Conservation (phyloP, 2,888 invertebrate species). For the Mayetiola destructor region DNA sequence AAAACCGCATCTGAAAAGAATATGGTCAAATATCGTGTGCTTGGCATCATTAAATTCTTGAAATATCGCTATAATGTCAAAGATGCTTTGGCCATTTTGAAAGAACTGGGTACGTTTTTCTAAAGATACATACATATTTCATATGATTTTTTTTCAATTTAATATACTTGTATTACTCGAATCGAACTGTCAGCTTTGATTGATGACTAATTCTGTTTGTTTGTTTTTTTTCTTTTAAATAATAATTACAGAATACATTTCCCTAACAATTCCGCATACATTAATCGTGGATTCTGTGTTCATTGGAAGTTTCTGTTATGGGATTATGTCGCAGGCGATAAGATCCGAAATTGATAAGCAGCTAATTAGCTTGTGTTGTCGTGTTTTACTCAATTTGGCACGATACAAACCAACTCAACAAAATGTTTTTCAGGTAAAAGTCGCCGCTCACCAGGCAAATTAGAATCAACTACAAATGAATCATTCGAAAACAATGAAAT, state of each 20-base stretch:
- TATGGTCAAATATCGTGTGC: slow-evolving; percentile 28
- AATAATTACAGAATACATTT: slow-evolving; percentile 26
- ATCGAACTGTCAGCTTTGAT: slow-evolving; percentile 17
- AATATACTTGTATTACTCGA: not conserved
- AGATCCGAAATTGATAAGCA: slow-evolving; percentile 35
- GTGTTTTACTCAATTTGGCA: slow-evolving; percentile 50
- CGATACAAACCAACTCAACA: slow-evolving; percentile 46
- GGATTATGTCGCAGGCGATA: slow-evolving; percentile 35
- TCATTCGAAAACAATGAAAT: not conserved
- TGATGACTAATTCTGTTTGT: not conserved
- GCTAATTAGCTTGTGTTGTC: slow-evolving; percentile 32
- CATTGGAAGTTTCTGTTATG: slow-evolving; percentile 33
- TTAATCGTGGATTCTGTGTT: slow-evolving; percentile 31
- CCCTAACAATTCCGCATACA: slow-evolving; percentile 32
- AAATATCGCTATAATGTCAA: slow-evolving; percentile 27
- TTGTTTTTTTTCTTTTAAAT: not conserved
- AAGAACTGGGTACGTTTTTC: slow-evolving; percentile 11
- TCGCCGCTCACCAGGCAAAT: too few relatives aligned
- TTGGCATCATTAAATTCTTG: slow-evolving; percentile 28
- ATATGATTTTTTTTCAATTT: slow-evolving; percentile 8
- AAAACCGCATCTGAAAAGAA: slow-evolving; percentile 23
- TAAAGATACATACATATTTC: not conserved
- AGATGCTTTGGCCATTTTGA: slow-evolving; percentile 28
- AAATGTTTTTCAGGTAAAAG: slow-evolving; percentile 45
- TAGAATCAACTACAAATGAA: too few relatives aligned